These are phyloP conservation scores for Allolobophora icterica DNA, from an alignment of 2,888 invertebrate genomes.

Conservation along the genomic window DNA sequence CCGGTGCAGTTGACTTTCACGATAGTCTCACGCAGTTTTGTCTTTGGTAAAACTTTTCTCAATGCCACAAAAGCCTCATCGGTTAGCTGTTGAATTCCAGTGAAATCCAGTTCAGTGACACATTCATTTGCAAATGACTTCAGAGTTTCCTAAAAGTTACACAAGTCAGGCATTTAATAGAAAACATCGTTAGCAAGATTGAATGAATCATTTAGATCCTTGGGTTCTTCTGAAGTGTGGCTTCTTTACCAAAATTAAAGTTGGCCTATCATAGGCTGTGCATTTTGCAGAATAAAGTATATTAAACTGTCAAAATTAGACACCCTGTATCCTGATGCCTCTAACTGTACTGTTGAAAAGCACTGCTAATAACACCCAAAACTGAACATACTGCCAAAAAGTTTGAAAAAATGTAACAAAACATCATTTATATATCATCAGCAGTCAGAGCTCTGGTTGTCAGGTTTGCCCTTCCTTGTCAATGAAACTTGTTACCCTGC, in stretches of 20 bases:
- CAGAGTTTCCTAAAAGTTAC: background rate
- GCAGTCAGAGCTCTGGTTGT: too few relatives aligned
- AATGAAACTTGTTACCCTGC: background rate
- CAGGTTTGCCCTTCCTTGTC: background rate
- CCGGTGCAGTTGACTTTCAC: conserved; percentile 22
- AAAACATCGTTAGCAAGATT: background rate
- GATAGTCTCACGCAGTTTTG: conserved; percentile 12
- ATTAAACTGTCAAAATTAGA: background rate
- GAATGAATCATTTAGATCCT: background rate
- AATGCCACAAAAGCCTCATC: conserved; percentile 18
- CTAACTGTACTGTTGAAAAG: background rate
- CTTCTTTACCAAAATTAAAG: background rate
- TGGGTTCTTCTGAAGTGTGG: background rate
- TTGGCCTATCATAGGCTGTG: background rate
- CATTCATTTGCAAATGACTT: background rate
- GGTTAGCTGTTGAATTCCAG: conserved; percentile 23
- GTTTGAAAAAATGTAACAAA: too few relatives aligned
- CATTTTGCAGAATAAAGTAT: background rate
- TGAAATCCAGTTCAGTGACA: conserved; percentile 19
- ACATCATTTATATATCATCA: too few relatives aligned
- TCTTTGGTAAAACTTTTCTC: conserved; percentile 7
- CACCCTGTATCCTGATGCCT: background rate
- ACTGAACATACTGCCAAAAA: background rate
- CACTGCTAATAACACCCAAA: background rate
- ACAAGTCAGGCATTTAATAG: background rate